Evolutionary conservation across 2,888 invertebrate genomes (phyloP), one percentile per base, ranked within the genome.

Genomic region (Belgica antarctica): DNA sequence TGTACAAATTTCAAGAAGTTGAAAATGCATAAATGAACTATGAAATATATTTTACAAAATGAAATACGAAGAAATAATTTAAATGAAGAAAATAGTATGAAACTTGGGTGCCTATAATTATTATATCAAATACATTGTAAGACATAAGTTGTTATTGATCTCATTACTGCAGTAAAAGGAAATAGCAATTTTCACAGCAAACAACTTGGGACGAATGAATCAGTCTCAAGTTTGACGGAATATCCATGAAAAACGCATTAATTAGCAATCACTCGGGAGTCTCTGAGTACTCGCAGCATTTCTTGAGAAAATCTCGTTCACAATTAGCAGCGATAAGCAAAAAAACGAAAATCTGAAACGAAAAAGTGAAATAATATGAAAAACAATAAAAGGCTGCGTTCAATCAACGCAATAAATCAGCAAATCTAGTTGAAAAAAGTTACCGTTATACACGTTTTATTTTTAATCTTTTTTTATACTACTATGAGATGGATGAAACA

Each of bases 61-160:
- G 22, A 52, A 28, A 59, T 31, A 59, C 57, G 57, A 59, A 59
- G 34, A 19, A 65, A 65, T 47, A 68, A 57, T 57, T 68, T 57
- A 57, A 68, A 68, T 22, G 28, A 68, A 57, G 28, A 68, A 41
- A 70, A 70, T 70, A 70, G 70, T 57, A 61, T 70, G 70, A 70
- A 70, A 70, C 70, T 57, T 68, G 68, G 70, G 70, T 70, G 70
- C 70, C 70, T 70, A 70, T 70, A 61, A 70, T 70, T 61, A 61
- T 61, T 70, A 59, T 61, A 70, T 70, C 59, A 61, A 70, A 70
- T 70, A 70, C 70, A 70, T 63, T 25, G 47, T 68, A 47, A 68
- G 28, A 68, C 61, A 70, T 70, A 70, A 70, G 70, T 70, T 70
- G 70, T 70, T 70, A 70, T 70, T 61, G 70, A 70, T 70, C 70